Evolutionary conservation across 2,113 vertebrate species (phyloP), one percentile per base, ranked within the genome.

Genomic region (Hyperopisus bebe): DNA sequence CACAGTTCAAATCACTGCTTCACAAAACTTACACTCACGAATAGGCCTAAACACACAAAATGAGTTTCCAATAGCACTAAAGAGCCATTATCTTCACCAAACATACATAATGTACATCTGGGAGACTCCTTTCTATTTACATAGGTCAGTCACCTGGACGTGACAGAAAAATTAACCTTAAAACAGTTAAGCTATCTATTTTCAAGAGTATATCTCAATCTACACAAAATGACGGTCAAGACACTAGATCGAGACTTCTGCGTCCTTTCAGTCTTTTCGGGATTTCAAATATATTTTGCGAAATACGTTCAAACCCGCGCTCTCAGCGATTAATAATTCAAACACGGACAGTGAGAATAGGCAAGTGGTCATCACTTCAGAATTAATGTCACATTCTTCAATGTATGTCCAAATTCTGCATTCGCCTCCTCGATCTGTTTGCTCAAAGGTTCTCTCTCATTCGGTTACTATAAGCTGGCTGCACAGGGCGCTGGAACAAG

Each of bases 401-500:
- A 58, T 80, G 48, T 17, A 39, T 21, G 86, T 88, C 86, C 90
- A 88, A 44, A 85, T 80, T 4, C 53, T 44, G 80, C 13, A 31
- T 88, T 92, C 93, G 92, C 94, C 93, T 94, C 91, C 94, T 95
- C 94, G 95, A 94, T 95, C 94, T 95, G 92, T 93, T 91, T 92
- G 90, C 90, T 90, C 93, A 62, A 62, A 80, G 53, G 62, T 87
- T 90, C 83, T 47, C 31, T 19, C 46, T 74, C 6, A 91, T 77
- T 90, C 93, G 90, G 85, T 92, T 91, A 95, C 96, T 97, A 99
- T 95, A 99, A 95, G 88, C 96, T 95, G 27, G 96, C 95, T 87
- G 97, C 93, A 89, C 96, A 97, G 92, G 97, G 96, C 94, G 97
- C 96, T 93, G 97, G 96, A 92, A 96, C 95, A 77, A 97, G 95